Conservation (phyloP, 2,797 vertebrate genomes). For the Sebastolobus altivelis region DNA sequence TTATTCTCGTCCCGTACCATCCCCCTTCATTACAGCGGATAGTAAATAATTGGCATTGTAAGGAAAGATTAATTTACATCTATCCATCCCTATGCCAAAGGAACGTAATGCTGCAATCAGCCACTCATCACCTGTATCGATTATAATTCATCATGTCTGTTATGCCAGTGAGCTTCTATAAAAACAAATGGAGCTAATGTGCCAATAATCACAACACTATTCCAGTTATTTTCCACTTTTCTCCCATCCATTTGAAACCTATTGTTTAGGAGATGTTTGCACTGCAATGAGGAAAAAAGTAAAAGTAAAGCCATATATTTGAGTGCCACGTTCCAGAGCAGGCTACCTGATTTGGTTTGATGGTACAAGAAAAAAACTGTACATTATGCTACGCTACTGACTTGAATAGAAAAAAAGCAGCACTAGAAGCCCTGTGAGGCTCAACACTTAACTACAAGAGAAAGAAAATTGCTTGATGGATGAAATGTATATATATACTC, state of each 20-base stretch:
- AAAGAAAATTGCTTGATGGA: too few species aligned
- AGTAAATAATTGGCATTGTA: conserved; percentile 28
- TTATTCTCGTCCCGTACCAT: conserved; percentile 18
- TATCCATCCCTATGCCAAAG: not conserved
- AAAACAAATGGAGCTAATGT: conserved; percentile 1
- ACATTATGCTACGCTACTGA: conserved; percentile 5
- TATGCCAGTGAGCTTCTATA: not conserved
- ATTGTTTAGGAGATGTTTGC: not conserved
- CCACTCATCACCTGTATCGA: conserved; percentile 10
- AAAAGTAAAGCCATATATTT: not conserved
- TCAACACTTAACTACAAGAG: not conserved
- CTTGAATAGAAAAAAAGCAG: not conserved
- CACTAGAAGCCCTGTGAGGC: not conserved
- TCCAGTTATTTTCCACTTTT: not conserved
- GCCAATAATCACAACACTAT: not conserved
- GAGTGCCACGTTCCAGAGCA: not conserved
- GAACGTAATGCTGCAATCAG: conserved; percentile 18
- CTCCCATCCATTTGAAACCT: not conserved
- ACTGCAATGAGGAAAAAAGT: not conserved
- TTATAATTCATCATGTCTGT: conserved; percentile 10
- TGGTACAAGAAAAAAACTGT: not conserved
- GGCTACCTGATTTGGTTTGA: not conserved
- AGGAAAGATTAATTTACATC: conserved; percentile 20
- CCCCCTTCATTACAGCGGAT: conserved; percentile 30
- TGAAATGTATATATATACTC: too few species aligned